Base-by-base conservation (phyloP, 1,140 invertebrate genomes). In the Thaumatotibia leucotreta region DNA sequence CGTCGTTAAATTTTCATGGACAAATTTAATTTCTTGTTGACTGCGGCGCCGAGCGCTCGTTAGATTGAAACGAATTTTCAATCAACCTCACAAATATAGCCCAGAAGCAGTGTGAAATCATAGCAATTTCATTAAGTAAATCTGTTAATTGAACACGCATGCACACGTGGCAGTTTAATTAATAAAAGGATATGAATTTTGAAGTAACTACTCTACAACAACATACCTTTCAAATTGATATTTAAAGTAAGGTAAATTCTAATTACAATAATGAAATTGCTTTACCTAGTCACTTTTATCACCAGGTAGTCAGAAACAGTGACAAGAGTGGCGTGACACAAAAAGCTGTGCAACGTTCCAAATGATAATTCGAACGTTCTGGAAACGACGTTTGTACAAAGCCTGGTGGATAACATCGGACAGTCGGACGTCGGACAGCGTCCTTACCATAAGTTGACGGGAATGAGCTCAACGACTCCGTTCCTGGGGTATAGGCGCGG, bases 11-110 rank as follows among this genome's bases (percentile, higher is more conserved):
- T 72, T 74, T 73, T 73, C 50, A 65, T 63, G 70, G 31, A 68
- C 68, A 72, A 76, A 76, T 76, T 75, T 72, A 76, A 76, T 79
- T 79, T 76, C 68, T 73, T 78, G 74, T 78, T 75, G 76, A 75
- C 71, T 74, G 76, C 70, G 76, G 75, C 71, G 63, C 32, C 66
- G 62, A 67, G 54, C 67, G 65, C 65, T 74, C 74, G 76, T 79
- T 79, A 79, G 76, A 76, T 69, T 74, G 69, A 76, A 79, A 74
- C 72, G 73, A 73, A 76, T 72, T 79, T 77, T 70, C 74, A 74
- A 79, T 74, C 70, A 72, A 72, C 63, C 73, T 67, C 71, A 73
- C 73, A 75, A 71, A 73, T 73, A 75, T 67, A 63, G 61, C 69
- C 61, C 14, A 66, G 69, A 65, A 45, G 39, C 39, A 45, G 0